phyloP scores from a whole-genome alignment of 2,888 invertebrate genomes.

The Mylabris sibirica region DNA sequence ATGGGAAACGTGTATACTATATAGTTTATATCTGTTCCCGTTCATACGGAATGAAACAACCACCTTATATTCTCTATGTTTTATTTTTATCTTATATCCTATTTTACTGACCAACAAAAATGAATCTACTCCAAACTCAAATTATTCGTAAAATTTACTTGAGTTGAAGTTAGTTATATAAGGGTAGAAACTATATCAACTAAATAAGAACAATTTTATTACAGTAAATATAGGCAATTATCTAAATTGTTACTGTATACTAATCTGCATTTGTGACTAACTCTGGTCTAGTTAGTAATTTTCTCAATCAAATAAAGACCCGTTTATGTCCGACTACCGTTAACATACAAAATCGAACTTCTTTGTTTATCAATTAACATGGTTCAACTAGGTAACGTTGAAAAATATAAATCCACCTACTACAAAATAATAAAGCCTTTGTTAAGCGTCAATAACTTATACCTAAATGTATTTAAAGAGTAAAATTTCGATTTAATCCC shows the following conservation, averaged over 20 bases:
- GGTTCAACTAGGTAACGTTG: neutral
- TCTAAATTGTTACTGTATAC: constrained; percentile 19
- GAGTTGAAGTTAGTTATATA: constrained; percentile 24
- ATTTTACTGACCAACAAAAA: constrained; percentile 33
- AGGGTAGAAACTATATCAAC: constrained; percentile 18
- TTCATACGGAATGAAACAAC: constrained; percentile 32
- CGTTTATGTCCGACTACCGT: neutral
- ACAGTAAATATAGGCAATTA: constrained; percentile 26
- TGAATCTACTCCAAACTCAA: constrained; percentile 42
- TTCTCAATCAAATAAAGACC: neutral
- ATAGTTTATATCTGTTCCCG: constrained; percentile 35
- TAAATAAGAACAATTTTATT: constrained; percentile 20
- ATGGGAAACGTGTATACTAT: constrained; percentile 27
- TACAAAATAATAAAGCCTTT: neutral
- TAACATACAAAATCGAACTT: neutral
- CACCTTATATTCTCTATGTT: neutral
- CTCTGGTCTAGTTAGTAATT: neutral
- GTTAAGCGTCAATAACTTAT: neutral
- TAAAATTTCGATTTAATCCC: constrained; percentile 20
- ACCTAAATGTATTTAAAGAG: neutral
- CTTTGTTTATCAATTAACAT: neutral
- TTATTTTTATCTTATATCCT: neutral
- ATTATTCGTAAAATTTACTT: constrained; percentile 46
- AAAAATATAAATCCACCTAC: neutral
- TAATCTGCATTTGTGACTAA: neutral